Percentiles rank a stretch among this genome's conserved stretches.
phyloP scores from a whole-genome alignment of 2,888 invertebrate species.

The Diploptera punctata region DNA sequence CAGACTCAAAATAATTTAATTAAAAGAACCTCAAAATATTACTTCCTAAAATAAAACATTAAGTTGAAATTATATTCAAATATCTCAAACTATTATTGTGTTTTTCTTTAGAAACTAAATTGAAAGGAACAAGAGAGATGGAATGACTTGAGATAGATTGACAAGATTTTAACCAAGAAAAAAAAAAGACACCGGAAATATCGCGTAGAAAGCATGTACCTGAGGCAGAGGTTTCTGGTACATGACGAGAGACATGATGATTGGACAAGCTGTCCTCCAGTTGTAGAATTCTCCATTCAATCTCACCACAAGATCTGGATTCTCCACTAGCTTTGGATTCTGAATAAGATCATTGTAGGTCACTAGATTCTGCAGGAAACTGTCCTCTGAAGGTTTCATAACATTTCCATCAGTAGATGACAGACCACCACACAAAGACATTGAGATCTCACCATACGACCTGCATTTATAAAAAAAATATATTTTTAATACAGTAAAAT shows the following conservation, averaged over 20 bases:
- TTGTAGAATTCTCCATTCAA: conserved; percentile 88
- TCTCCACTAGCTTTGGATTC: conserved; percentile 76
- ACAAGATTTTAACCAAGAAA: no score
- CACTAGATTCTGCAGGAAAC: conserved; percentile 67
- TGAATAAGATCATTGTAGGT: conserved; percentile 65
- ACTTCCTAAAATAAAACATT: no score
- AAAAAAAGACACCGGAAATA: no score
- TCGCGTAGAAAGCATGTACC: no score
- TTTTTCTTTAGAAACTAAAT: no score
- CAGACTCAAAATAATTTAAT: no score
- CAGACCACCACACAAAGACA: conserved; percentile 80
- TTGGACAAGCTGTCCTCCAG: conserved; percentile 90
- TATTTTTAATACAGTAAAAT: conserved; percentile 55
- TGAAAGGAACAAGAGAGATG: no score
- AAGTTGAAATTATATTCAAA: no score
- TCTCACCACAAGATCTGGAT: conserved; percentile 84
- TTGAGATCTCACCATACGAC: conserved; percentile 67
- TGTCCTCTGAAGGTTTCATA: conserved; percentile 60
- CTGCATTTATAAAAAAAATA: no score
- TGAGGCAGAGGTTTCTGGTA: conserved; percentile 86
- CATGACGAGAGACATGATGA: conserved; percentile 85
- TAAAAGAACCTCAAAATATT: no score
- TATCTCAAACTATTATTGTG: no score
- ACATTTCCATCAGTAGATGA: conserved; percentile 56
- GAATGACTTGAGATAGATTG: no score